Evolutionary conservation across 1,140 invertebrate species (phyloP).

Genomic region (Drosophila ananassae): DNA sequence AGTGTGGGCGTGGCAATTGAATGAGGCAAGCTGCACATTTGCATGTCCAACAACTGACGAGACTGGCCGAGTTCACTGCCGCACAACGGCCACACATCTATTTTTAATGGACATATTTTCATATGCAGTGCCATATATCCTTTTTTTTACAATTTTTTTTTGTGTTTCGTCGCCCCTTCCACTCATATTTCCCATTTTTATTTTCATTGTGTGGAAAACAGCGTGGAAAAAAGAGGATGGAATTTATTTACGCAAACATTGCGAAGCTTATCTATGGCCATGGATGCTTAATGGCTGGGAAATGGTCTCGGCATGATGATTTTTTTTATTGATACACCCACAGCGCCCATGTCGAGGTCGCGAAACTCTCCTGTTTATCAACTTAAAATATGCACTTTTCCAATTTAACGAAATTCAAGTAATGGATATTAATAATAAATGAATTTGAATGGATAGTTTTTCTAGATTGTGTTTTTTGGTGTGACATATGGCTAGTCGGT

Average conservation of each 20-base stretch:
- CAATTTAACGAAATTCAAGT: background rate
- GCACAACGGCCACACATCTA: constrained; percentile 66
- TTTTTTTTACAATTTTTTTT: background rate
- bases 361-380: constrained; percentile 27
- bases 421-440: constrained; percentile 1
- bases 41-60: constrained; percentile 48
- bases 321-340: constrained; percentile 36
- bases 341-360: constrained; percentile 25
- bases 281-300: constrained; percentile 40
- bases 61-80: constrained; percentile 30
- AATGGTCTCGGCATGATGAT: constrained; percentile 46
- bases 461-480: background rate
- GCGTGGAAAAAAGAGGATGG: constrained; percentile 11
- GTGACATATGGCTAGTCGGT: background rate
- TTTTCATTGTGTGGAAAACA: constrained; percentile 18
- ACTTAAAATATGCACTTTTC: background rate
- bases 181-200: constrained; percentile 20
- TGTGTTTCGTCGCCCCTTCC: background rate
- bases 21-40: constrained; percentile 22
- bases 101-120: constrained; percentile 74
- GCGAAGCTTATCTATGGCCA: constrained; percentile 55
- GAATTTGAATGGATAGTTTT: background rate
- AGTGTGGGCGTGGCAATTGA: constrained; percentile 34
- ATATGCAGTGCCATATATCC: constrained; percentile 46
- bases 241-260: constrained; percentile 66